These are phyloP conservation scores for Hozukius guyotensis DNA, from an alignment of 2,797 vertebrate genomes.

Conservation along the genomic window DNA sequence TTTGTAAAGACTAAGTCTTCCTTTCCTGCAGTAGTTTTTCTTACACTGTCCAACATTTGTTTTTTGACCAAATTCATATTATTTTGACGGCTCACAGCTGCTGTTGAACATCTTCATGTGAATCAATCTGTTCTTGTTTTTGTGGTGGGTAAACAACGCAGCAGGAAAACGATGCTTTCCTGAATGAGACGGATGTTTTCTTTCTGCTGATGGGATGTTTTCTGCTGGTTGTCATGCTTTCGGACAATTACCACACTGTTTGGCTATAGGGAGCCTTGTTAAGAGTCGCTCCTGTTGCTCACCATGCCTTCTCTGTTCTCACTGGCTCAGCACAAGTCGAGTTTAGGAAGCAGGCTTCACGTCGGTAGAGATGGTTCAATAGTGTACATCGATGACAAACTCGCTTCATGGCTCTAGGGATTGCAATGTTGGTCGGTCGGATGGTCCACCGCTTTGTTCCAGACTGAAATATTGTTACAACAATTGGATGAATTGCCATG, in stretches of 20 bases:
- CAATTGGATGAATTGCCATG: no score
- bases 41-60: constrained; percentile 34
- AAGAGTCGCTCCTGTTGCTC: constrained; percentile 8
- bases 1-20: not conserved
- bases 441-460: not conserved
- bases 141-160: constrained; percentile 32
- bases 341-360: not conserved
- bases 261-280: constrained; percentile 11
- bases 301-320: constrained; percentile 4
- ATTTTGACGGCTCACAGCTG: not conserved
- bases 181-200: constrained; percentile 17
- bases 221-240: constrained; percentile 41
- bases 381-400: not conserved
- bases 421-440: not conserved
- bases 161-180: constrained; percentile 18
- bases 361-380: not conserved
- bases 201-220: constrained; percentile 32
- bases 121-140: constrained; percentile 16
- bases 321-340: not conserved
- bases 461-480: not conserved
- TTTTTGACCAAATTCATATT: constrained; percentile 1
- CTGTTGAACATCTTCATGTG: constrained; percentile 16
- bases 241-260: constrained; percentile 46
- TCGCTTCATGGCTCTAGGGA: not conserved
- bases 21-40: not conserved